Evolutionary conservation across 2,888 invertebrate species (phyloP).

Genomic region (Melinopterus prodromus): DNA sequence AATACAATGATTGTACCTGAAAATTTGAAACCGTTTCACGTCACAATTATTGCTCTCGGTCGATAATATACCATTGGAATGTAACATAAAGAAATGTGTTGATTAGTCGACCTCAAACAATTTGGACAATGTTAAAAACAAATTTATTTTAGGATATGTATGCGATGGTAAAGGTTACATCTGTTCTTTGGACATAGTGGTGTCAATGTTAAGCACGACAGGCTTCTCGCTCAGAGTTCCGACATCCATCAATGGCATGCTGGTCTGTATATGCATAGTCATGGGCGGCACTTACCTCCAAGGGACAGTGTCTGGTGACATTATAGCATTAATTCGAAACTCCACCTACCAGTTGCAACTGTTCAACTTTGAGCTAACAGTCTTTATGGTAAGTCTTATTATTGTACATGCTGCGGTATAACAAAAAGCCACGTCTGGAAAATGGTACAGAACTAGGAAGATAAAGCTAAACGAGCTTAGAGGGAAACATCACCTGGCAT

Average conservation of each 20-base stretch:
- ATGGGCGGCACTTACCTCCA: slow-evolving; percentile 36
- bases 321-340: slow-evolving; percentile 42
- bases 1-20: too few species aligned
- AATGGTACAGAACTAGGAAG: too few species aligned
- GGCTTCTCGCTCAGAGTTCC: slow-evolving; percentile 39
- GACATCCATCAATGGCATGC: slow-evolving; percentile 35
- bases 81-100: too few species aligned
- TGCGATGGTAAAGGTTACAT: slow-evolving; percentile 24
- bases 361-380: slow-evolving; percentile 39
- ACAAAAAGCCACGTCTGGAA: too few species aligned
- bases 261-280: slow-evolving; percentile 33
- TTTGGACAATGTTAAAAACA: too few species aligned
- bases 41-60: too few species aligned
- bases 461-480: too few species aligned
- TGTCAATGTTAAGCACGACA: slow-evolving; percentile 37
- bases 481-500: too few species aligned
- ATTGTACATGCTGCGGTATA: too few species aligned
- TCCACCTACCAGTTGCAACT: slow-evolving; percentile 37
- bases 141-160: slow-evolving; percentile 10
- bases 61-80: too few species aligned
- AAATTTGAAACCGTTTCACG: too few species aligned
- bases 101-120: too few species aligned
- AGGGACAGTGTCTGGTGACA: slow-evolving; percentile 41
- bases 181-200: slow-evolving; percentile 38
- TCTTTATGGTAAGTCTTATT: slow-evolving; percentile 35